Conservation (phyloP, 1,140 invertebrate species). For the Drosophila bocqueti region DNA sequence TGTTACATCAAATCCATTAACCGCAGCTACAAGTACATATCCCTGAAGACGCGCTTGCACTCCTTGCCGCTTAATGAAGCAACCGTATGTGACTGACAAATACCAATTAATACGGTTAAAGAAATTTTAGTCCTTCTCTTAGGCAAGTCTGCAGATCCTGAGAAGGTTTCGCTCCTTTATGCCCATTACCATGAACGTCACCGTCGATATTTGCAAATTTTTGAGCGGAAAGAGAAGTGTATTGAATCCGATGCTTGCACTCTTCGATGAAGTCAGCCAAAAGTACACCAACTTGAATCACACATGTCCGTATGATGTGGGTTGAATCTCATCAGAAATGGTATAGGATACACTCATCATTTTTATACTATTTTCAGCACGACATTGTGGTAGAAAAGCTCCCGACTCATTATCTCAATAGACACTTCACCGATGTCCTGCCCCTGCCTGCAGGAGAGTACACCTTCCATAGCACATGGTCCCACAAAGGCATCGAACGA, state of each 20-base stretch:
- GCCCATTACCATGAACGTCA: constrained; percentile 22
- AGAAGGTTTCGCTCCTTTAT: constrained; percentile 13
- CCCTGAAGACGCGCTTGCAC: constrained; percentile 5
- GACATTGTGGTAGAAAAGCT: constrained; percentile 21
- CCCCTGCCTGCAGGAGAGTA: constrained; percentile 25
- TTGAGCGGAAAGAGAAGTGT: background rate
- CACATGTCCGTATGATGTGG: constrained; percentile 21
- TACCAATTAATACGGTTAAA: background rate
- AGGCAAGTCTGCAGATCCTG: constrained; percentile 21
- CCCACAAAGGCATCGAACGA: background rate
- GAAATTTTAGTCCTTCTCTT: fast-evolving
- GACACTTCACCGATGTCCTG: constrained; percentile 21
- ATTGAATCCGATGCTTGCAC: constrained; percentile 6
- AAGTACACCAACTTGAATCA: constrained; percentile 24
- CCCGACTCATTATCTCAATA: constrained; percentile 1
- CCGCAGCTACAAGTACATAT: constrained; percentile 38
- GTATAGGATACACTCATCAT: too few species aligned
- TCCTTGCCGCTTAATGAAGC: background rate
- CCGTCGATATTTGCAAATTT: constrained; percentile 22
- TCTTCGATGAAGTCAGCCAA: background rate
- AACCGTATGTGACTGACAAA: background rate
- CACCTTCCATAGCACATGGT: constrained; percentile 24
- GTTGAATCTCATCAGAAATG: background rate
- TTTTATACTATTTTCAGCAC: background rate
- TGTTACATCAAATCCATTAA: constrained; percentile 35